phyloP scores from a whole-genome alignment of 2,113 vertebrate species.

The Lepus americanus region DNA sequence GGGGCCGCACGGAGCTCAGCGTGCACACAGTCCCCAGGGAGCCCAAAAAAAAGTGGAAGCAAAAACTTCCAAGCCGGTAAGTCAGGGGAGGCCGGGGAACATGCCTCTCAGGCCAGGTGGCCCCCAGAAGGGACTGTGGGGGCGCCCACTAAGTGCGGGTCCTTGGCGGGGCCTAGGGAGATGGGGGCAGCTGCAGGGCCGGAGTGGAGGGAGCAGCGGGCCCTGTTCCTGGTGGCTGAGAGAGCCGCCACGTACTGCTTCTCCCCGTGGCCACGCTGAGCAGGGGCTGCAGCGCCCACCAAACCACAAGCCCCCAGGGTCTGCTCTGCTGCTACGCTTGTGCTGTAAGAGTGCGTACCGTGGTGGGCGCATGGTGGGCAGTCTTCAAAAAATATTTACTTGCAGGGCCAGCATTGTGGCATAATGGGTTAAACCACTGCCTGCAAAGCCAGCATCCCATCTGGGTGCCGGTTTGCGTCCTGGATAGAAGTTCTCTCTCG shows the following conservation, averaged over 20 bases:
- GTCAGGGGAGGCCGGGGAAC: neutral
- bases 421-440: too few species aligned
- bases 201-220: neutral
- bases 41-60: neutral
- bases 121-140: neutral
- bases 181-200: neutral
- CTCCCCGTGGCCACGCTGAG: neutral
- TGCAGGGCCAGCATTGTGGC: too few species aligned
- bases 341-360: neutral
- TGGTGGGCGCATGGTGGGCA: neutral
- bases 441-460: too few species aligned
- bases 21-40: neutral
- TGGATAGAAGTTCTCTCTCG: too few species aligned
- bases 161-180: neutral
- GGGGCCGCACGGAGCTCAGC: neutral
- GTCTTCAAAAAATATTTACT: too few species aligned
- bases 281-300: neutral
- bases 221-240: neutral
- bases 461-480: too few species aligned
- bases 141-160: accelerated
- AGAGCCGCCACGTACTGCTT: neutral
- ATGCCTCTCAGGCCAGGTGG: too few species aligned
- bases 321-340: neutral
- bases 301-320: neutral
- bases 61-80: neutral